These are phyloP conservation scores for Trichechus manatus DNA, from an alignment of 2,113 vertebrate species.

Conservation along the genomic window DNA sequence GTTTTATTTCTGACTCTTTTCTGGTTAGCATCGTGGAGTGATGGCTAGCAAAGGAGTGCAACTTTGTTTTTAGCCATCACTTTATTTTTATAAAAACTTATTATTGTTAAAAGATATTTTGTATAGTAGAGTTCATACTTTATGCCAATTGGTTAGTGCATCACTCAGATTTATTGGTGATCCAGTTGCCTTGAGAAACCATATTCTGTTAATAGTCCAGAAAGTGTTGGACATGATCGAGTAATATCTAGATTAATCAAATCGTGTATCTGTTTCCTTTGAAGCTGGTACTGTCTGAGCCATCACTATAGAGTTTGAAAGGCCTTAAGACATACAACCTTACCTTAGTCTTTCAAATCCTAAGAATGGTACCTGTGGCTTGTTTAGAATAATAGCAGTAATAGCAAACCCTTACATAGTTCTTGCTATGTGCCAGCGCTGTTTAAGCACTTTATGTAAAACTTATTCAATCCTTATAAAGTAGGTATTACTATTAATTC, in stretches of 20 bases:
- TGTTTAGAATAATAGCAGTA: neutral
- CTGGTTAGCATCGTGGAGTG: neutral
- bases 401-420: neutral
- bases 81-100: conserved; percentile 31
- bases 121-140: neutral
- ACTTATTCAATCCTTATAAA: neutral
- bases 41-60: neutral
- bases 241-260: neutral
- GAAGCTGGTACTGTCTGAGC: neutral
- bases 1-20: neutral
- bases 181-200: neutral
- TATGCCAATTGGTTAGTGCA: conserved; percentile 16
- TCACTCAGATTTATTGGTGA: neutral
- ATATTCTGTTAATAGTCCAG: neutral
- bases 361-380: neutral
- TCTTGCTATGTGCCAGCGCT: neutral
- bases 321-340: neutral
- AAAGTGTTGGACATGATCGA: neutral
- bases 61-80: neutral
- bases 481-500: neutral
- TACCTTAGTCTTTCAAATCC: neutral
- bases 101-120: conserved; percentile 31
- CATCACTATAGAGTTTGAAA: neutral
- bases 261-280: neutral
- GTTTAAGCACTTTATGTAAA: neutral